A percentile compares a stretch with the other conserved stretches of the same genome.
Evolutionary conservation across 2,888 invertebrate species (phyloP).

Genomic region (Neoaliturus tenellus): DNA sequence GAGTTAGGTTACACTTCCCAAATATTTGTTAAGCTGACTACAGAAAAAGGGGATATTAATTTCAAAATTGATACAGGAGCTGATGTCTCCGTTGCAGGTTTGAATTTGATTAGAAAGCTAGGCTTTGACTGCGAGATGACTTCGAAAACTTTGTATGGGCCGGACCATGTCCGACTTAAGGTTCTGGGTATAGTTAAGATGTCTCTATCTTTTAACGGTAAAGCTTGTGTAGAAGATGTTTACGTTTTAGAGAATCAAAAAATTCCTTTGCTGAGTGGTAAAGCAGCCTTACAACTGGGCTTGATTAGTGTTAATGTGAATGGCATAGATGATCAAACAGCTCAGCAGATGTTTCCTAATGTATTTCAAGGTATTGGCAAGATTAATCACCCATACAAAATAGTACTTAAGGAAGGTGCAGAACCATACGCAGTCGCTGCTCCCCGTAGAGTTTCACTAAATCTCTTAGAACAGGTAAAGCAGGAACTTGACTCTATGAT

Average conservation of each 20-base stretch:
- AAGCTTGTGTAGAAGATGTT: background rate
- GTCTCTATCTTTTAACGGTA: background rate
- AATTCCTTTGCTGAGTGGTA: constrained; percentile 6
- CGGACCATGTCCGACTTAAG: constrained; percentile 2
- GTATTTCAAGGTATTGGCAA: constrained; percentile 19
- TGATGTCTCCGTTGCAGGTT: background rate
- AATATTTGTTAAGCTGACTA: background rate
- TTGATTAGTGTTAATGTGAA: background rate
- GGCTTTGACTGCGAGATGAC: background rate
- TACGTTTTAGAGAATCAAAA: constrained; percentile 10
- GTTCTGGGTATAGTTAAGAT: background rate
- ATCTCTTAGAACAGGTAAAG: constrained; percentile 11
- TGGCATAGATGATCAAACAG: background rate
- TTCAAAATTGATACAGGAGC: constrained; percentile 14
- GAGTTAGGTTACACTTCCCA: background rate
- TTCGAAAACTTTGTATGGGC: background rate
- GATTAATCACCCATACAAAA: constrained; percentile 33
- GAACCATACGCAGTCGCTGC: constrained; percentile 20
- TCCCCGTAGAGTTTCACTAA: background rate
- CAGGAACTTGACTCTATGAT: constrained; percentile 28
- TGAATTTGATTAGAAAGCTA: background rate
- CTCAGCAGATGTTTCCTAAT: constrained; percentile 17
- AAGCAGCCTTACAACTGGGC: constrained; percentile 17
- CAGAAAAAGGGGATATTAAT: background rate
- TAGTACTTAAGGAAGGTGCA: constrained; percentile 1